These are phyloP conservation scores for Halictus rubicundus DNA, from an alignment of 1,140 invertebrate genomes.

Conservation along the genomic window DNA sequence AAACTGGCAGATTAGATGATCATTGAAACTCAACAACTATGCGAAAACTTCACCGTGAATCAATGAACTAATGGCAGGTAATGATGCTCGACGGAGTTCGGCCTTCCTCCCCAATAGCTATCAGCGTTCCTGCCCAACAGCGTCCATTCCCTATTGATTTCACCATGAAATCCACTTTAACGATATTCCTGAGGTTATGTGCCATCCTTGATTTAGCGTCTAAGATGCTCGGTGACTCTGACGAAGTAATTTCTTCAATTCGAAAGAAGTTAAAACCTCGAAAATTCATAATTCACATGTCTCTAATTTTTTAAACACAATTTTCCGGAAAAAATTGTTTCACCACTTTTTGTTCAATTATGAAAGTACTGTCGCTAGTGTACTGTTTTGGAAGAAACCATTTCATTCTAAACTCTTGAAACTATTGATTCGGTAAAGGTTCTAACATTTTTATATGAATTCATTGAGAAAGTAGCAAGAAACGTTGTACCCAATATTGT, in stretches of 20 bases:
- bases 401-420: too few species aligned
- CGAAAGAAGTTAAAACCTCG: neutral
- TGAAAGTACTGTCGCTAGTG: too few species aligned
- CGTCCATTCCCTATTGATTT: slow-evolving; percentile 50
- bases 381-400: too few species aligned
- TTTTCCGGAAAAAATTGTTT: too few species aligned
- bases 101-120: slow-evolving; percentile 43
- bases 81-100: slow-evolving; percentile 56
- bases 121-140: slow-evolving; percentile 15
- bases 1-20: neutral
- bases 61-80: slow-evolving; percentile 58
- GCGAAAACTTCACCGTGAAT: slow-evolving; percentile 55
- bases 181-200: slow-evolving; percentile 49
- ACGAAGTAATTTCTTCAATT: slow-evolving; percentile 52
- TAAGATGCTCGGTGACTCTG: slow-evolving; percentile 34
- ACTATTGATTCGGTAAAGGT: too few species aligned
- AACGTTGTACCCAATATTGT: too few species aligned
- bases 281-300: too few species aligned
- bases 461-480: too few species aligned
- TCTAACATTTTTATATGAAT: too few species aligned
- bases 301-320: neutral
- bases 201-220: slow-evolving; percentile 38
- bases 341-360: too few species aligned
- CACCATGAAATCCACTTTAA: slow-evolving; percentile 59
- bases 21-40: slow-evolving; percentile 46